Evolutionary conservation across 2,113 vertebrate species (phyloP), one percentile per base, ranked within the genome.

Genomic region (Perca schrenkii): DNA sequence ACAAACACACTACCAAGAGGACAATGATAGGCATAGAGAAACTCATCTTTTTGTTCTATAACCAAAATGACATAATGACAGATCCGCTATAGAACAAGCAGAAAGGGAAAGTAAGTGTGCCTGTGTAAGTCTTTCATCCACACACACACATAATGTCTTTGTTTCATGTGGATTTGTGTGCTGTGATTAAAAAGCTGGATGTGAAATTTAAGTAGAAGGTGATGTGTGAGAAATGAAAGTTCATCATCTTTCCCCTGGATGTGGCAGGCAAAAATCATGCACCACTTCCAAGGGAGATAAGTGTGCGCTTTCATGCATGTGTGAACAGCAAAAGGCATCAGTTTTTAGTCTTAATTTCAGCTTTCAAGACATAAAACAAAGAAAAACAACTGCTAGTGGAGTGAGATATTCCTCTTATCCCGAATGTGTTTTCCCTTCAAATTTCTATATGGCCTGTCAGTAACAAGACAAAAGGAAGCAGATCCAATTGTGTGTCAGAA

Each of bases 61-160:
- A 82, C 85, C 89, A 81, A 89, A 91, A 88, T 85, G 40, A 89
- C 74, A 86, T 92, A 94, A 94, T 95, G 84, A 93, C 89, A 90
- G 82, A 79, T 88, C 68, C 8, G 2, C 65, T 54, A 43, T 43
- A 76, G 47, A 83, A 69, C 50, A 75, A 82, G 76, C 67, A 71
- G 78, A 87, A 76, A 86, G 74, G 81, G 69, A 92, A 82, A 89
- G 86, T 46, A 60, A 72, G 77, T 80, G 65, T 79, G 25, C 60
- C 56, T 52, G n/a, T 49, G 43, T 25, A 46, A 31, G 31, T 61
- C 76, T 88, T 86, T 90, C 80, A 91, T 90, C 62, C 79, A 83
- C 62, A 61, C 63, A 69, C 62, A 54, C 50, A 70, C 53, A 77
- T 43, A 72, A 85, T 68, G 73, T 76, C 63, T 73, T 77, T 87